These are phyloP conservation scores for Gambusia holbrooki DNA, from an alignment of 2,113 vertebrate genomes.

Conservation along the genomic window DNA sequence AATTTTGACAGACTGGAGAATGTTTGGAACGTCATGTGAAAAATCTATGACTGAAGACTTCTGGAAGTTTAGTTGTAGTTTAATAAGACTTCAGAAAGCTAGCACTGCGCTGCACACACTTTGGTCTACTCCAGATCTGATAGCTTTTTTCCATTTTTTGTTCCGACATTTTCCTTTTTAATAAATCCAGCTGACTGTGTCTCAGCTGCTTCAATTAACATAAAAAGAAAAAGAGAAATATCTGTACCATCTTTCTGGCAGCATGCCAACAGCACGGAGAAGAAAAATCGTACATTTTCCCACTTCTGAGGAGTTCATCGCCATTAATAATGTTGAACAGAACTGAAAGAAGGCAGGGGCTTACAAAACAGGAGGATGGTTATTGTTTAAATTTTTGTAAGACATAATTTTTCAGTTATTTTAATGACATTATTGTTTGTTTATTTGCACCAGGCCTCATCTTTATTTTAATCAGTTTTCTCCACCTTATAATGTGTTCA, in stretches of 20 bases:
- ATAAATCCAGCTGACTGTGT: background rate
- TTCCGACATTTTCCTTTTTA: background rate
- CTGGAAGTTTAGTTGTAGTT: background rate
- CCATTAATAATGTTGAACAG: background rate
- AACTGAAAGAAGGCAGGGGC: slow-evolving; percentile 1
- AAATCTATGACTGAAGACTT: background rate
- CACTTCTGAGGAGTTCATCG: slow-evolving; percentile 4
- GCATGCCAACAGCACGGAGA: background rate
- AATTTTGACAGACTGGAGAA: background rate
- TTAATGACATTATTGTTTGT: too few relatives aligned
- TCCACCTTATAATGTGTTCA: background rate
- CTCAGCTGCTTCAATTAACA: slow-evolving; percentile 4
- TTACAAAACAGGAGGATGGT: slow-evolving; percentile 14
- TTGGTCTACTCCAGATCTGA: slow-evolving; percentile 17
- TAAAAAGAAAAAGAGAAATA: background rate
- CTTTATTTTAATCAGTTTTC: too few relatives aligned
- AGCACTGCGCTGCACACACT: background rate
- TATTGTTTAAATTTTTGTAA: too few relatives aligned
- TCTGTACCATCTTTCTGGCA: background rate
- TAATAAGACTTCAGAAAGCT: slow-evolving; percentile 1
- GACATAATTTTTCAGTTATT: too few relatives aligned
- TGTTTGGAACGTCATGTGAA: background rate
- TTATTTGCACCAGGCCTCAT: too few relatives aligned
- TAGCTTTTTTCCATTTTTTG: slow-evolving; percentile 28
- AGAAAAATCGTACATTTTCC: slow-evolving; percentile 14